Evolutionary conservation across 2,113 vertebrate species (phyloP), one percentile per base, ranked within the genome.

Genomic region (Xenopus borealis): DNA sequence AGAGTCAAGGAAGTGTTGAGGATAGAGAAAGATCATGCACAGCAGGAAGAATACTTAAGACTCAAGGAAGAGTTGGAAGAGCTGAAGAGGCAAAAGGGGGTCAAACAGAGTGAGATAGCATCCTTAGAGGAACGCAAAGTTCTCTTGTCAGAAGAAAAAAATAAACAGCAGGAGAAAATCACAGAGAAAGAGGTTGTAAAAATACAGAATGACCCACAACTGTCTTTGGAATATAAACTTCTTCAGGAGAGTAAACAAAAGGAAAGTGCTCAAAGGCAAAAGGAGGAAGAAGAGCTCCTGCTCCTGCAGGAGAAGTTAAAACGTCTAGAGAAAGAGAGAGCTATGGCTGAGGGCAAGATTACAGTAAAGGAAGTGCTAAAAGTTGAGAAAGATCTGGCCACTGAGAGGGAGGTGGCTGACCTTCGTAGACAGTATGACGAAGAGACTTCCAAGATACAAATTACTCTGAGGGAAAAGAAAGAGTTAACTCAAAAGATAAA

Each of bases 341-440:
- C 94, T 71, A 96, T 98, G 10, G 97, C 94, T 0, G 96, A 99
- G 82, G 95, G 97, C 79, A 97, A 95, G 79, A 94, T 98, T 80
- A 95, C 94, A 0, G 95, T 99, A 80, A 96, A 94, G 78, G 97
- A 99, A 81, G 97, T 99, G 27, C 82, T 99, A 77, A 98, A 94
- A 81, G 93, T 99, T 8, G 96, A 97, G 84, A 98, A 96, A 72
- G 97, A 99, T 44, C 7, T 88, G 0, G 86, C 78, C 1, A 83
- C 90, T 0, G 96, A 96, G 85, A 92, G 94, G 61, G 95, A 98
- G 75, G 93, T 96, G 12, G 88, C 91, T 0, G 92, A 93, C 68
- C 91, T 99, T 13, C 88, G 92, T 44, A 90, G 87, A 47, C 94
- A 92, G 81, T 93, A 93, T 0, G 95, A 97, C 65, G 95, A 97